A percentile compares a stretch with the other conserved stretches of the same genome.
Conservation (phyloP, 2,797 vertebrate species). For the Spheniscus humboldti region DNA sequence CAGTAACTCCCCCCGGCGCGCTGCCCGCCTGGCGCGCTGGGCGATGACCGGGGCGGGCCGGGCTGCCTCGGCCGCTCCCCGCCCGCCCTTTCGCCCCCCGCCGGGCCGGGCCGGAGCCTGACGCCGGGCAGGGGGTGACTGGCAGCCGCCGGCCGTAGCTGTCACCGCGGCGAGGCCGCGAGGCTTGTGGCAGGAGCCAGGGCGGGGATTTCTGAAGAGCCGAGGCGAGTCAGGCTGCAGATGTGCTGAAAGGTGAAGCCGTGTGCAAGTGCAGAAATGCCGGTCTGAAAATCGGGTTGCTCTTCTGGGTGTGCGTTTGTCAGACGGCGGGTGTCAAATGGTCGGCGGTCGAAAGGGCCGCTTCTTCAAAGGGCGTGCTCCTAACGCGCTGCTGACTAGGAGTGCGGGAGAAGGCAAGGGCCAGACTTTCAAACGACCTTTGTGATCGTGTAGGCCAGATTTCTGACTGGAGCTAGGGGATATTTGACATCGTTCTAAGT, state of each 20-base stretch:
- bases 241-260: not conserved
- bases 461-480: fast-evolving
- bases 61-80: not conserved
- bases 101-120: not conserved
- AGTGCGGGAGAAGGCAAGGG: fast-evolving
- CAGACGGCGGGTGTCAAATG: fast-evolving
- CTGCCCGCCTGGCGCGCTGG: not conserved
- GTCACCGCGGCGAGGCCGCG: not conserved
- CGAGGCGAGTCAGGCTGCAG: not conserved
- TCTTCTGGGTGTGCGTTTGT: not conserved
- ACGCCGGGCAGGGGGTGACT: not conserved
- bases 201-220: not conserved
- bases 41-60: not conserved
- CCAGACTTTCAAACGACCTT: not conserved
- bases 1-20: not conserved
- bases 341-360: fast-evolving
- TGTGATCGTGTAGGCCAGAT: not conserved
- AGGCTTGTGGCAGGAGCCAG: not conserved
- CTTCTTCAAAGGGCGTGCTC: fast-evolving
- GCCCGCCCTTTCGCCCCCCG: not conserved
- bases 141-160: not conserved
- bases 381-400: fast-evolving
- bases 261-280: no score
- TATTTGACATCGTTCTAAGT: fast-evolving
- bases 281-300: not conserved